Percentiles rank a stretch among this genome's conserved stretches.
These are phyloP conservation scores for Sphenopsis melanotis DNA, from an alignment of 2,797 vertebrate genomes.

Conservation along the genomic window DNA sequence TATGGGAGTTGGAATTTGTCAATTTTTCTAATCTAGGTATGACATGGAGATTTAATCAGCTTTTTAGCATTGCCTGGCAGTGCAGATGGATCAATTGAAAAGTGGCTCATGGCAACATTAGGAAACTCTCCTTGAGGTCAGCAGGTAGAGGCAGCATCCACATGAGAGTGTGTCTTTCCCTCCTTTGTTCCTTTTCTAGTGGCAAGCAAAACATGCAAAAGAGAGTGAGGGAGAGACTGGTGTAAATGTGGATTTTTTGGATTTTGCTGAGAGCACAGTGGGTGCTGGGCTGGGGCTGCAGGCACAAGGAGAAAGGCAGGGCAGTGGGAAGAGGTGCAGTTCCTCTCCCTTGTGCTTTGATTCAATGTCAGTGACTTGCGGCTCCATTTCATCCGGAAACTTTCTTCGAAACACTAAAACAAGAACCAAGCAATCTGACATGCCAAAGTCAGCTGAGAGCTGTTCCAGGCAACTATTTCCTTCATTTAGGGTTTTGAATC, in stretches of 20 bases:
- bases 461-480: background rate
- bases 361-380: background rate
- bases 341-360: background rate
- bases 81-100: background rate
- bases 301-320: background rate
- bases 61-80: background rate
- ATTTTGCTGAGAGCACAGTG: background rate
- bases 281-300: background rate
- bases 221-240: background rate
- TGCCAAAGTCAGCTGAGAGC: background rate
- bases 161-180: background rate
- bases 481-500: background rate
- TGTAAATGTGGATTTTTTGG: background rate
- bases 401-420: background rate
- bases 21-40: background rate
- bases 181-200: background rate
- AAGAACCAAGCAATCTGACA: background rate
- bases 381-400: background rate
- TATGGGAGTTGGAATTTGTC: background rate
- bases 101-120: background rate
- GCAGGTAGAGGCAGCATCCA: accelerated
- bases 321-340: background rate
- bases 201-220: background rate
- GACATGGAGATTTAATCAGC: background rate
- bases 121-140: background rate